Base-by-base conservation (phyloP, 1,140 invertebrate species). In the Lycorma delicatula region DNA sequence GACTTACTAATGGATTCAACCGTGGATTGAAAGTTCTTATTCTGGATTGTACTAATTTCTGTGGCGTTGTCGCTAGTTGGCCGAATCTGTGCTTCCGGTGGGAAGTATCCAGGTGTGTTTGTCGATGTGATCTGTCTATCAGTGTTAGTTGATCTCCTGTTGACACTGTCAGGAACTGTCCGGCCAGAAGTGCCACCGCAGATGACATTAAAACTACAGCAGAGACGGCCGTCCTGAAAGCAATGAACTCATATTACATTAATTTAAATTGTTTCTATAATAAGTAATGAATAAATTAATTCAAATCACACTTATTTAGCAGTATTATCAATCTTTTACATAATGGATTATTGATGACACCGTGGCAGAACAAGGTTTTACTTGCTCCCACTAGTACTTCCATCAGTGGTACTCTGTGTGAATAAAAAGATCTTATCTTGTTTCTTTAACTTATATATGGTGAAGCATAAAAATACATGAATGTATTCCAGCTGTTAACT, bases 141-240 rank as follows among this genome's bases (percentile, higher is more conserved):
- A n/a, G n/a, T n/a, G n/a, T n/a, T n/a, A n/a, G n/a, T n/a, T n/a
- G n/a, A n/a, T n/a, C n/a, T n/a, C n/a, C n/a, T n/a, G n/a, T n/a
- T n/a, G n/a, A n/a, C n/a, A n/a, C n/a, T n/a, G 41, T 44, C 41
- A 44, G 41, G 16, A 44, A 2, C 11, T 11, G 9, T 2, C 41
- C 41, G 41, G 23, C 23, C 41, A 44, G 41, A 16, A 44, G 41
- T 22, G 11, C 41, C 41, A 11, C 41, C 41, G 41, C 41, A 44
- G 5, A 44, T 22, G 5, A 44, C 41, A 44, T 44, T 44, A 44
- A 20, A 44, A 22, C 41, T 44, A 44, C 41, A 44, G 41, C 41
- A 44, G 41, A 44, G 41, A 2, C 41, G 41, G 41, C 41, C 41
- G 41, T 44, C 41, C 41, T 44, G 41, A 12, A 44, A 44, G 23